phyloP scores from a whole-genome alignment of 2,888 invertebrate species.

The Tipula unca region DNA sequence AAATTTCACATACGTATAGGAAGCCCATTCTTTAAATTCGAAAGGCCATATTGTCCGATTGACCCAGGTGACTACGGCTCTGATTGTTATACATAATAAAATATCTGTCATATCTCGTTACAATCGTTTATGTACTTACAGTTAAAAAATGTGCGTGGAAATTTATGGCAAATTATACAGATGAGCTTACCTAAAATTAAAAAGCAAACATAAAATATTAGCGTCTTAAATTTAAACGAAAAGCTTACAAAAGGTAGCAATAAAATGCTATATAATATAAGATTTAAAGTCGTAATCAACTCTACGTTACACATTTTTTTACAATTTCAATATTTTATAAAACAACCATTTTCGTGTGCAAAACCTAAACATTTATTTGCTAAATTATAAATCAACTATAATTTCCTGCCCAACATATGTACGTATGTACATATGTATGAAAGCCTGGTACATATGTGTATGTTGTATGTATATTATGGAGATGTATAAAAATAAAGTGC shows the following conservation, averaged over 20 bases:
- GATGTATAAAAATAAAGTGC: not conserved
- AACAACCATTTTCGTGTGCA: not conserved
- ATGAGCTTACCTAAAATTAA: not conserved
- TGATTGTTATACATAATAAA: too few species aligned
- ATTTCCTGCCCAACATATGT: not conserved
- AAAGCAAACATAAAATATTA: not conserved
- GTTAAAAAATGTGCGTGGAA: not conserved
- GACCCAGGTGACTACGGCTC: too few species aligned
- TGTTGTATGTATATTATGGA: too few species aligned
- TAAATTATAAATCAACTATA: not conserved
- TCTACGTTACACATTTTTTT: not conserved
- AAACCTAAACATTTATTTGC: not conserved
- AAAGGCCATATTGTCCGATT: too few species aligned
- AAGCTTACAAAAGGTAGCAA: not conserved
- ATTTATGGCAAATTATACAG: not conserved
- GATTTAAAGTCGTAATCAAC: not conserved
- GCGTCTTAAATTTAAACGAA: not conserved
- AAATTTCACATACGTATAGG: too few species aligned
- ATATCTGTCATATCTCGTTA: too few species aligned
- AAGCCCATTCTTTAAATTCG: too few species aligned
- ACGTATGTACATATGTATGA: too few species aligned
- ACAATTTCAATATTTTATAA: not conserved
- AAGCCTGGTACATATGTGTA: too few species aligned
- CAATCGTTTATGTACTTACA: not conserved
- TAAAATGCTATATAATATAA: not conserved